These are phyloP conservation scores for Myrmecophaga tridactyla DNA, from an alignment of 2,113 vertebrate genomes.

Conservation along the genomic window DNA sequence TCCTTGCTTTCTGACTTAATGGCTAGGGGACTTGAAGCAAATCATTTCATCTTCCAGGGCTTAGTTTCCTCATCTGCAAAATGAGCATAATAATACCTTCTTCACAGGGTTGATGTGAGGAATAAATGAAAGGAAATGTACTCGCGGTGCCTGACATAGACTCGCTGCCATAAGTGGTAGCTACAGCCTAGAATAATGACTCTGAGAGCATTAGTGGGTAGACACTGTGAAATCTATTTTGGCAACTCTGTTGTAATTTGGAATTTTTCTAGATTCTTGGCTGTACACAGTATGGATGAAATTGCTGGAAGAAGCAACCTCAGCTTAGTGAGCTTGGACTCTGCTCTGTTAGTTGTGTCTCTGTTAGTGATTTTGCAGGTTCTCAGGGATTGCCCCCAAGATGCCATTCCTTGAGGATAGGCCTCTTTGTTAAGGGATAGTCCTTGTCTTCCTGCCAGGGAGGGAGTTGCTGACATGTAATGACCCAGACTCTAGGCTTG, in stretches of 20 bases:
- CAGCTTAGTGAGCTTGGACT: not conserved
- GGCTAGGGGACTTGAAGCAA: not conserved
- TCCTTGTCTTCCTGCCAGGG: not conserved
- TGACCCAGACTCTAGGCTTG: not conserved
- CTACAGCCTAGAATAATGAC: not conserved
- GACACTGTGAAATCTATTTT: not conserved
- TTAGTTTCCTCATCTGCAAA: slow-evolving; percentile 21
- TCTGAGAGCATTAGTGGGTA: not conserved
- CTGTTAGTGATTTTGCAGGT: not conserved
- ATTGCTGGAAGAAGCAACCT: not conserved
- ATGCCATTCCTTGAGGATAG: not conserved
- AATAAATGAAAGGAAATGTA: not conserved
- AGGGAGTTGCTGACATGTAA: not conserved
- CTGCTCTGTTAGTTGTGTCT: not conserved
- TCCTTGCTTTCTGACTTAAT: not conserved
- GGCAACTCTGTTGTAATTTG: not conserved
- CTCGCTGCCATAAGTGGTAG: too few species aligned
- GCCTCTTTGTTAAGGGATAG: not conserved
- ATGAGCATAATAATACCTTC: not conserved
- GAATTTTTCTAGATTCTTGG: not conserved
- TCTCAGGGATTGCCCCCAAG: not conserved
- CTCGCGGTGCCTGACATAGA: not conserved
- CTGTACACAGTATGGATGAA: not conserved
- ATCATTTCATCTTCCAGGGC: not conserved
- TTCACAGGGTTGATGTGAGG: not conserved